Evolutionary conservation across 2,113 vertebrate genomes (phyloP), one percentile per base, ranked within the genome.

Genomic region (Hemicordylus capensis): DNA sequence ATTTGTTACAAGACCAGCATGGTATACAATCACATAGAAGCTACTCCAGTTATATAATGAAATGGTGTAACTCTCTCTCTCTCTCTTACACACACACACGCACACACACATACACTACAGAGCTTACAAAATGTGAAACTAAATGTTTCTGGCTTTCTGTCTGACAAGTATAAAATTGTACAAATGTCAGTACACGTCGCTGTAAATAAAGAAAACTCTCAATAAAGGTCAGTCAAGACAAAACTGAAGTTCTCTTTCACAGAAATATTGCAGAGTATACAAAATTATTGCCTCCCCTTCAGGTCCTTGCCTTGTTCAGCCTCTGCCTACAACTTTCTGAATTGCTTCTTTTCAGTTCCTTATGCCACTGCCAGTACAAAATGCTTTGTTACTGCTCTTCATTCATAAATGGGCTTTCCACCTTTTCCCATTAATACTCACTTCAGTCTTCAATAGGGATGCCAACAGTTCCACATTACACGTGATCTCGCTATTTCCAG

Each of bases 151-250:
- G 82, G 66, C 88, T 87, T 93, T 95, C 77, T 84, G 87, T 91
- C 82, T 92, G 91, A 93, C 78, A 90, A 92, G 92, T 48, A 59
- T 93, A 88, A 94, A 93, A 67, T 89, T 91, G 84, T 86, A 94
- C 86, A 95, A 96, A 95, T 95, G 91, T 93, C 91, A 93, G 77
- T 85, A 93, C n/a, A 66, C 88, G 85, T 87, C 90, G 83, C 72
- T 90, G 82, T 89, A 95, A 95, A 94, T 92, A 94, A 82, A 88
- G 90, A 91, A 94, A 93, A 56, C 86, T 90, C n/a, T 85, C 58
- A 92, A 92, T 94, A 95, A 96, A 95, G 92, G 91, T 94, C 90
- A 94, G 31, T 80, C 78, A 63, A 85, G 88, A 61, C 58, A 89
- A 94, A 91, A 70, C 84, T 91, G 86, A 94, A 94, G 89, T 59